Evolutionary conservation across 2,113 vertebrate genomes (phyloP).

Genomic region (Sula dactylatra): DNA sequence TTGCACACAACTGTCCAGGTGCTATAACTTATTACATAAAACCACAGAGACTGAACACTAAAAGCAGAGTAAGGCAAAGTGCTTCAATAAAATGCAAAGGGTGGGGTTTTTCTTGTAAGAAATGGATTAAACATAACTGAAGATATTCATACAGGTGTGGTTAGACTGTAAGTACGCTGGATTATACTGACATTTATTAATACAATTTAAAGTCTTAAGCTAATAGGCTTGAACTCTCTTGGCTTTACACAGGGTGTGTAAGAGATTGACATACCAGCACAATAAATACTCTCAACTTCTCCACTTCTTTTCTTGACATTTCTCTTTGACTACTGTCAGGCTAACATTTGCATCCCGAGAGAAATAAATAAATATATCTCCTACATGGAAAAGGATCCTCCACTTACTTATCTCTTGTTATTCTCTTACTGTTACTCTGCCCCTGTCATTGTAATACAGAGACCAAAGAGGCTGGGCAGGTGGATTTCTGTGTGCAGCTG

Average conservation of each 20-base stretch:
- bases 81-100: background rate
- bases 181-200: slow-evolving; percentile 11
- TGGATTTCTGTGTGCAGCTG: background rate
- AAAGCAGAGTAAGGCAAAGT: background rate
- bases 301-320: background rate
- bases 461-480: background rate
- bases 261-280: background rate
- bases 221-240: slow-evolving; percentile 10
- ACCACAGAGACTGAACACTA: background rate
- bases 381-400: background rate
- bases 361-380: background rate
- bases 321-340: background rate
- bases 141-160: slow-evolving; percentile 27
- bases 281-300: background rate
- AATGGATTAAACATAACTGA: background rate
- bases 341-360: background rate
- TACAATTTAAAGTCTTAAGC: slow-evolving; percentile 9
- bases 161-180: background rate
- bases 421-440: background rate
- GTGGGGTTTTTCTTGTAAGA: background rate
- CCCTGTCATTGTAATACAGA: background rate
- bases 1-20: slow-evolving; percentile 12
- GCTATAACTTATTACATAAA: background rate
- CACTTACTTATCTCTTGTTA: background rate
- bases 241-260: background rate